These are phyloP conservation scores for Liposcelis brunnea DNA, from an alignment of 2,888 invertebrate genomes.

Conservation along the genomic window DNA sequence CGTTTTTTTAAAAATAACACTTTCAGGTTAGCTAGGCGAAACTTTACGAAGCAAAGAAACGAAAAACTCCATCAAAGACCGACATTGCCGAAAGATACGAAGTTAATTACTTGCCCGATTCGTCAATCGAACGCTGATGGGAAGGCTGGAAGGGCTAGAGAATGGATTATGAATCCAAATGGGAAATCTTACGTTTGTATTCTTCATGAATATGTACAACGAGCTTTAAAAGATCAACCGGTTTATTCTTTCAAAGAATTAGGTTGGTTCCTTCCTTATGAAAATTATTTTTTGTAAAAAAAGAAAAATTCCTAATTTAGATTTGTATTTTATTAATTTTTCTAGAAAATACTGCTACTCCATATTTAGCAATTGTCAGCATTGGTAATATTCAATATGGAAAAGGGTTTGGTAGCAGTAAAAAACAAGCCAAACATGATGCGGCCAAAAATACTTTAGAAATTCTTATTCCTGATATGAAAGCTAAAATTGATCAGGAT, in stretches of 20 bases:
- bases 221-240: constrained; percentile 84
- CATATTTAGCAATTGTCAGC: constrained; percentile 84
- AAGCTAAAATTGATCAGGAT: constrained; percentile 56
- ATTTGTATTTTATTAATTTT: constrained; percentile 9
- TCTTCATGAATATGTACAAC: constrained; percentile 93
- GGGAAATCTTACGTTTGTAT: constrained; percentile 92
- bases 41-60: neutral
- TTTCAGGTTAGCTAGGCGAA: constrained; percentile 6
- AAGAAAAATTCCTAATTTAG: neutral
- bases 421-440: constrained; percentile 88
- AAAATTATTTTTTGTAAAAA: no score
- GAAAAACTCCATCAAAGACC: constrained; percentile 48
- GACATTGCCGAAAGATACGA: constrained; percentile 76
- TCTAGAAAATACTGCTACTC: constrained; percentile 73
- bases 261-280: no score
- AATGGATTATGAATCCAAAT: constrained; percentile 95
- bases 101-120: constrained; percentile 76
- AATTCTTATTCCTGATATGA: constrained; percentile 84
- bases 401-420: constrained; percentile 83
- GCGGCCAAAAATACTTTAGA: constrained; percentile 80
- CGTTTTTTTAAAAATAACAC: no score
- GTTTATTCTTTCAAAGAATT: constrained; percentile 83
- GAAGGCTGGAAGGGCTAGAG: constrained; percentile 34
- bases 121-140: constrained; percentile 18
- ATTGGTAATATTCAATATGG: constrained; percentile 90